phyloP scores from a whole-genome alignment of 2,888 invertebrate genomes.

The Imbricaverruca yamaguchii region DNA sequence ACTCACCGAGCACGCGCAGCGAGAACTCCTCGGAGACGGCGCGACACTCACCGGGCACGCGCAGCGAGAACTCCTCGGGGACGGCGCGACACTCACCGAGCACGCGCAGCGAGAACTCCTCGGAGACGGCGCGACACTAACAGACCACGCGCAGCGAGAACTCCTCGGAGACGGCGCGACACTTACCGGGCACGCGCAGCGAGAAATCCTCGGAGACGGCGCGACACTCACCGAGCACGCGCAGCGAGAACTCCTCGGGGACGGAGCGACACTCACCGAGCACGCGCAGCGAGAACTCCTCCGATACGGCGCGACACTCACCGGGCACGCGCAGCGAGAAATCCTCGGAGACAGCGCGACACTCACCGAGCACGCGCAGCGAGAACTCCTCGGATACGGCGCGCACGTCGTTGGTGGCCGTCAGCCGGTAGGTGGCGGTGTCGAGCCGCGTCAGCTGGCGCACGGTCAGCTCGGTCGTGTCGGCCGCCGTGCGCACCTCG shows the following conservation, averaged over 20 bases:
- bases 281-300: conserved; percentile 56
- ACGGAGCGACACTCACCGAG: conserved; percentile 57
- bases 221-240: conserved; percentile 60
- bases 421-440: conserved; percentile 60
- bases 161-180: conserved; percentile 53
- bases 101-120: conserved; percentile 56
- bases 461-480: conserved; percentile 52
- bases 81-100: conserved; percentile 57
- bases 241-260: conserved; percentile 52
- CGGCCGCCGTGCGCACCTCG: not conserved
- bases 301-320: conserved; percentile 52
- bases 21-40: conserved; percentile 51
- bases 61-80: conserved; percentile 52
- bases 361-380: conserved; percentile 59
- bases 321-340: conserved; percentile 58
- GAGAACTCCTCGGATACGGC: conserved; percentile 51
- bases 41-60: conserved; percentile 60
- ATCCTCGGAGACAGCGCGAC: conserved; percentile 44
- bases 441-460: conserved; percentile 54
- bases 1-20: conserved; percentile 59
- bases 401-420: conserved; percentile 60
- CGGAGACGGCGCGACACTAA: conserved; percentile 53
- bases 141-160: conserved; percentile 58
- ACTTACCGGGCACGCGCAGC: conserved; percentile 59
- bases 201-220: conserved; percentile 51